A percentile compares a stretch with the other conserved stretches of the same genome.
Conservation (phyloP, 2,797 vertebrate genomes). For the Sebastes hopkinsi region DNA sequence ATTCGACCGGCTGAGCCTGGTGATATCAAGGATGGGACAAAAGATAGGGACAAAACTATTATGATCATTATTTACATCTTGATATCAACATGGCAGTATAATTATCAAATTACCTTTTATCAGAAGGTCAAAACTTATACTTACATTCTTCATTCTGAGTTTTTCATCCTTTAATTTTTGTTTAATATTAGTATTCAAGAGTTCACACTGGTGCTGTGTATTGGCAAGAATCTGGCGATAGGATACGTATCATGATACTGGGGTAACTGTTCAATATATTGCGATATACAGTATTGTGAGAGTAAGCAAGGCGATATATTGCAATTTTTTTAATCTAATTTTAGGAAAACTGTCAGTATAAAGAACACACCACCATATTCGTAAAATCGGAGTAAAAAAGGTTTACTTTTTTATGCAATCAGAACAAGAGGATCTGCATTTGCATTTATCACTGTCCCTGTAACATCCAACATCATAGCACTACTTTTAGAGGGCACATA, state of each 20-base stretch:
- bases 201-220: not conserved
- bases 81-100: not conserved
- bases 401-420: no score
- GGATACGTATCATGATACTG: no score
- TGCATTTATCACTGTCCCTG: no score
- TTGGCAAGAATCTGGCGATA: no score
- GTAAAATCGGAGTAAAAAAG: no score
- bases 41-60: not conserved
- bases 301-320: no score
- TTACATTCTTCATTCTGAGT: not conserved
- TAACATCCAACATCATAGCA: no score
- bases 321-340: no score
- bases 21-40: not conserved
- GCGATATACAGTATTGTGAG: no score
- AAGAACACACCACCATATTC: no score
- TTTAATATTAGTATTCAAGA: not conserved
- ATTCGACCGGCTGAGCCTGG: not conserved
- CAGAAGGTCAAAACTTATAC: not conserved
- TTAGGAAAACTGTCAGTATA: no score
- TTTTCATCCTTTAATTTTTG: not conserved
- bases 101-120: not conserved
- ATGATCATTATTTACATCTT: not conserved
- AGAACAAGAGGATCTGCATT: fast-evolving
- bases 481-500: fast-evolving
- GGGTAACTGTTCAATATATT: no score